Evolutionary conservation across 2,797 vertebrate species (phyloP).

Genomic region (Cottoperca gobio): DNA sequence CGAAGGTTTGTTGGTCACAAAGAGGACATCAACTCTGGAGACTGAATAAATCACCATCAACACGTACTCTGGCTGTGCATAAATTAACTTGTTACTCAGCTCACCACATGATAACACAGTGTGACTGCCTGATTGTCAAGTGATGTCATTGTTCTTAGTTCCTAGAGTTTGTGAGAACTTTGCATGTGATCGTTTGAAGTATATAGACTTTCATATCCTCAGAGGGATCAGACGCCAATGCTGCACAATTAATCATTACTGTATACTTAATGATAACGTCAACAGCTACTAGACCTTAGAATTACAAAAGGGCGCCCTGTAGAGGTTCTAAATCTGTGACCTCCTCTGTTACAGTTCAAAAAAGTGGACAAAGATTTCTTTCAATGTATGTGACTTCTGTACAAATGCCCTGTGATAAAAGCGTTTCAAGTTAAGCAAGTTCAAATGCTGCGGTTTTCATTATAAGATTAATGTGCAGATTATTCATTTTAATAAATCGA

Average conservation of each 20-base stretch:
- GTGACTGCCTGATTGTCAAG: conserved; percentile 55
- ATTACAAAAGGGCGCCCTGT: no score
- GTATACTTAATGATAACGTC: background rate
- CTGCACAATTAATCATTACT: background rate
- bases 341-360: no score
- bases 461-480: background rate
- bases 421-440: background rate
- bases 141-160: conserved; percentile 73
- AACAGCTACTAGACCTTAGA: background rate
- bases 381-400: background rate
- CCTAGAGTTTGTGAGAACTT: conserved; percentile 57
- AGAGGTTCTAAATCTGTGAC: no score
- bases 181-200: conserved; percentile 73
- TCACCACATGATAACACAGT: conserved; percentile 68
- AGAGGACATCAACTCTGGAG: background rate
- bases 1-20: background rate
- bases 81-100: conserved; percentile 15
- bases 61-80: conserved; percentile 19
- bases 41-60: conserved; percentile 9
- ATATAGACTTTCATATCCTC: conserved; percentile 45
- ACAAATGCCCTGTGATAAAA: background rate
- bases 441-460: background rate
- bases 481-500: no score
- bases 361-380: background rate
- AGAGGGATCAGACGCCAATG: background rate